These are phyloP conservation scores for Xylocopa sonorina DNA, from an alignment of 1,140 invertebrate genomes.

Conservation along the genomic window DNA sequence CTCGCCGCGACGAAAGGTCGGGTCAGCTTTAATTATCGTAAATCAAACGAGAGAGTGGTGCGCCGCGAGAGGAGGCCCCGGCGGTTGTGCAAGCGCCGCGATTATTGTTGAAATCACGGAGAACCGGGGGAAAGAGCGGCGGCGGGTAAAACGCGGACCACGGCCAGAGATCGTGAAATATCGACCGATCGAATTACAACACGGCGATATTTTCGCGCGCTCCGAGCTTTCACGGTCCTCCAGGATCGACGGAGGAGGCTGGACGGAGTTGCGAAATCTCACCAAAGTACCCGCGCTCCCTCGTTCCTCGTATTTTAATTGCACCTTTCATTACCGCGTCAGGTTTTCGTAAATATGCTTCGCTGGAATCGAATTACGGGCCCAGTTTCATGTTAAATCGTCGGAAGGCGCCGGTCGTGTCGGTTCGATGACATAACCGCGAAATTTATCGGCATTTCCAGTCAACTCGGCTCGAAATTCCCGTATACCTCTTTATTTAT, in stretches of 20 bases:
- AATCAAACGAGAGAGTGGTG: slow-evolving; percentile 74
- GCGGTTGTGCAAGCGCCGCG: slow-evolving; percentile 61
- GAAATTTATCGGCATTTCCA: too few relatives aligned
- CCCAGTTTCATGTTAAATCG: neutral
- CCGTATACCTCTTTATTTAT: too few relatives aligned
- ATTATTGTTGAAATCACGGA: slow-evolving; percentile 69
- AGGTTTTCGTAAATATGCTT: neutral
- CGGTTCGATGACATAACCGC: too few relatives aligned
- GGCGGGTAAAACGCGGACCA: slow-evolving; percentile 19
- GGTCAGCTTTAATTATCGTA: slow-evolving; percentile 80
- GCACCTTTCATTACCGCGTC: neutral
- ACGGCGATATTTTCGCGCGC: slow-evolving; percentile 19
- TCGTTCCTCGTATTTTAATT: too few relatives aligned
- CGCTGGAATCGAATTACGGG: too few relatives aligned
- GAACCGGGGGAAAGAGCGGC: slow-evolving; percentile 41
- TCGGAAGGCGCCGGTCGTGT: too few relatives aligned
- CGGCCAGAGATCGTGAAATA: slow-evolving; percentile 56
- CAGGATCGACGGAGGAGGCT: neutral
- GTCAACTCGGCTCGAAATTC: too few relatives aligned
- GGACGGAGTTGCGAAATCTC: neutral
- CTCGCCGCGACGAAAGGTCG: slow-evolving; percentile 75
- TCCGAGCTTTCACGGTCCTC: neutral
- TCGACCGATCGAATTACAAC: slow-evolving; percentile 61
- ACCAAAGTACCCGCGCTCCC: neutral
- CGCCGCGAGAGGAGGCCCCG: slow-evolving; percentile 57